Conservation (phyloP, 1,140 invertebrate species). For the Dendrolimus kikuchii region DNA sequence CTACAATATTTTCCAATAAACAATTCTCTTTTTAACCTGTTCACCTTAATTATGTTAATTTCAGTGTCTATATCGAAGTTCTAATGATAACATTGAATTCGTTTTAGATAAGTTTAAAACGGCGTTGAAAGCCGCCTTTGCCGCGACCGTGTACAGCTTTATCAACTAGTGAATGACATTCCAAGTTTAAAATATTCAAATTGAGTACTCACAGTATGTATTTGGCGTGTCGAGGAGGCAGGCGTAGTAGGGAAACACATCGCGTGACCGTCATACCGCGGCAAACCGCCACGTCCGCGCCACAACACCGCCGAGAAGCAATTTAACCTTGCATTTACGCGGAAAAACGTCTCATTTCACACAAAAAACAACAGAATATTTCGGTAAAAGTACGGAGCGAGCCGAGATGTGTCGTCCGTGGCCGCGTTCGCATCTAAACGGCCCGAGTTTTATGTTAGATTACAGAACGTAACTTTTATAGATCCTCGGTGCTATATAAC, state of each 20-base stretch:
- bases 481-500: constrained; percentile 72
- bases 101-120: background rate
- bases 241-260: constrained; percentile 29
- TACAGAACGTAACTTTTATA: constrained; percentile 73
- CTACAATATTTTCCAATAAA: no score
- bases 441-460: constrained; percentile 72
- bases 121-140: constrained; percentile 1
- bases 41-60: constrained; percentile 1
- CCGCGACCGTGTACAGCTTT: constrained; percentile 10
- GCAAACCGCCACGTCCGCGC: constrained; percentile 40
- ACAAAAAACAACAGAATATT: constrained; percentile 58
- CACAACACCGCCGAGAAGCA: constrained; percentile 27
- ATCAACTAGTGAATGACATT: constrained; percentile 8
- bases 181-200: constrained; percentile 36
- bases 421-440: constrained; percentile 71
- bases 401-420: constrained; percentile 69
- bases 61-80: background rate
- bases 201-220: constrained; percentile 46
- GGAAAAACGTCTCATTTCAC: constrained; percentile 50
- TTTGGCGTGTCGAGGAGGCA: constrained; percentile 35
- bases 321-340: constrained; percentile 33
- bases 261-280: constrained; percentile 30
- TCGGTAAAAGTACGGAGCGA: constrained; percentile 70
- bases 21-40: background rate
- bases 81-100: background rate